phyloP scores from a whole-genome alignment of 2,888 invertebrate genomes.

The Pyrochroa serraticornis region DNA sequence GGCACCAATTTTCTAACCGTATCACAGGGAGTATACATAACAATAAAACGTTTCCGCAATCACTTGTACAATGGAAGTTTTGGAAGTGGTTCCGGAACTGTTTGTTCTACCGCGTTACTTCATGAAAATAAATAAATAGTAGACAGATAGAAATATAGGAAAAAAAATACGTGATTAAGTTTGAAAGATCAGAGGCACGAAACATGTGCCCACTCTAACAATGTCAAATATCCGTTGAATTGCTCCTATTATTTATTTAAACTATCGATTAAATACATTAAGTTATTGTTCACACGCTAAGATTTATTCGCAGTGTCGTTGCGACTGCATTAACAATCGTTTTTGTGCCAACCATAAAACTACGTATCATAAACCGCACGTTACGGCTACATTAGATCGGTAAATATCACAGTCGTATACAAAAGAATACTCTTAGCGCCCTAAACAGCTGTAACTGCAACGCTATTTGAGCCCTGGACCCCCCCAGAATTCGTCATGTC shows the following conservation, averaged over 20 bases:
- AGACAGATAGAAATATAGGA: constrained; percentile 6
- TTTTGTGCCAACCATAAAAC: constrained; percentile 43
- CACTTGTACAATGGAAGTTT: not conserved
- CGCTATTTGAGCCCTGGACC: constrained; percentile 43
- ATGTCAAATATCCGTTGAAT: constrained; percentile 22
- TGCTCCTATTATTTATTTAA: constrained; percentile 34
- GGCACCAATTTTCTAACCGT: constrained; percentile 53
- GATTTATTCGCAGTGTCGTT: constrained; percentile 48
- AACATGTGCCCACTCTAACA: constrained; percentile 54
- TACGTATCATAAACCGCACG: constrained; percentile 41
- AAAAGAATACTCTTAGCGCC: constrained; percentile 57
- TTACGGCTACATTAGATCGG: constrained; percentile 49
- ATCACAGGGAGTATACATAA: constrained; percentile 45
- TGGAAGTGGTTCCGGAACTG: not conserved
- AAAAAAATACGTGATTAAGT: constrained; percentile 31
- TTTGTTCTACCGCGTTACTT: too few relatives aligned
- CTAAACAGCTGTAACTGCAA: constrained; percentile 58
- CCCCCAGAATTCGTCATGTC: constrained; percentile 23
- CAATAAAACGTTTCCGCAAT: not conserved
- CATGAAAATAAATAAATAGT: constrained; percentile 20
- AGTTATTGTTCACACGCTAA: constrained; percentile 50
- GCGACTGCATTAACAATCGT: constrained; percentile 47
- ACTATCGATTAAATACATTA: constrained; percentile 30
- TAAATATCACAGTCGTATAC: constrained; percentile 57
- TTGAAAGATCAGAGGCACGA: constrained; percentile 39